Conservation (phyloP, 2,113 vertebrate genomes). For the Tapirus terrestris region DNA sequence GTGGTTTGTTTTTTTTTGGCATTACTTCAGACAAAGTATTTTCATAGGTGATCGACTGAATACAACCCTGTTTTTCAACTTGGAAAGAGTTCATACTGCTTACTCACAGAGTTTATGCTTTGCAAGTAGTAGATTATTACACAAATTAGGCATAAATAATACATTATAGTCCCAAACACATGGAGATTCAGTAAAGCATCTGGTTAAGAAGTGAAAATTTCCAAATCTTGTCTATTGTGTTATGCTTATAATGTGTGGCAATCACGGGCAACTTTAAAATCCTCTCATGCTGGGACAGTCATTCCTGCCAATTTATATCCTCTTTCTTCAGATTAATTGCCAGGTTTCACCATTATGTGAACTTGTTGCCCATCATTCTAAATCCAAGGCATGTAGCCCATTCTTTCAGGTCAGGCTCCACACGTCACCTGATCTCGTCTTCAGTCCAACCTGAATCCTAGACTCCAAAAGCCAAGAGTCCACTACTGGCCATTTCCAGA, state of each 20-base stretch:
- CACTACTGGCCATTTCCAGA: neutral
- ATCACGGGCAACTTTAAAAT: neutral
- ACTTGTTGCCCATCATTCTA: neutral
- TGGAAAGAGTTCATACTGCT: neutral
- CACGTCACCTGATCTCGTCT: neutral
- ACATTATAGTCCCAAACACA: neutral
- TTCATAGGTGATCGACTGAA: neutral
- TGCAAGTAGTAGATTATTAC: neutral
- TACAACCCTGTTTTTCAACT: neutral
- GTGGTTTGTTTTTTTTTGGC: neutral
- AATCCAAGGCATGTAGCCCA: neutral
- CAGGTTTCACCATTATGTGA: neutral
- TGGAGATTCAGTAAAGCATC: neutral
- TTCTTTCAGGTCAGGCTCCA: neutral
- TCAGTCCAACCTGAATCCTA: neutral
- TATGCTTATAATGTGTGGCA: neutral
- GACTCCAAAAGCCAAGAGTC: neutral
- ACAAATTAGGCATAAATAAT: neutral
- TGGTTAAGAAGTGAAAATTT: neutral
- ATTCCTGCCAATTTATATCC: neutral
- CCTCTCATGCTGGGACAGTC: neutral
- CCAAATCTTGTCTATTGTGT: neutral
- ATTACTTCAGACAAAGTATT: neutral
- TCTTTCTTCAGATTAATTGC: neutral
- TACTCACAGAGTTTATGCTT: neutral